These are phyloP conservation scores for Atethmia centrago DNA, from an alignment of 2,888 invertebrate species.

Conservation along the genomic window DNA sequence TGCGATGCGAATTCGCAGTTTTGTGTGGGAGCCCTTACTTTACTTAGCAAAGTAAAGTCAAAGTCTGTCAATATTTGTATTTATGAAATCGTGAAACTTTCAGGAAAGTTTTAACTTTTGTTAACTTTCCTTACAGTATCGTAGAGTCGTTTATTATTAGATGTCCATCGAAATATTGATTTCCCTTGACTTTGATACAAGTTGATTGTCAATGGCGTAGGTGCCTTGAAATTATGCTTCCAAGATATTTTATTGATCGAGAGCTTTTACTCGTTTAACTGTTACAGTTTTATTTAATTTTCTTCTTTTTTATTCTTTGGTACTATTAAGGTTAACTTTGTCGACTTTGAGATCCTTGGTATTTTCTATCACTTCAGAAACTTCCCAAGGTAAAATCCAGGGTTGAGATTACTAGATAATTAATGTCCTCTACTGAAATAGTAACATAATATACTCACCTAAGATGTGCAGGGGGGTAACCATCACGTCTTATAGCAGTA, in stretches of 20 bases:
- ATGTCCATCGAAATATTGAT: slow-evolving; percentile 41
- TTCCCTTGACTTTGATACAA: slow-evolving; percentile 29
- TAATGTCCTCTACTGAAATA: not conserved
- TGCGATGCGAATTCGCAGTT: too few species aligned
- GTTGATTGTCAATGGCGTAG: slow-evolving; percentile 18
- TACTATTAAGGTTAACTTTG: not conserved
- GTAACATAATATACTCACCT: not conserved
- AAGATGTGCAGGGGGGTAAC: not conserved
- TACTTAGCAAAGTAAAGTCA: too few species aligned
- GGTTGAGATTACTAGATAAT: too few species aligned
- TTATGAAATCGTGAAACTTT: too few species aligned
- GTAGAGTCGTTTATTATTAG: slow-evolving; percentile 7
- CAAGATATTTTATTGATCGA: not conserved
- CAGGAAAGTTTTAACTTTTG: too few species aligned
- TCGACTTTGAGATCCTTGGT: not conserved
- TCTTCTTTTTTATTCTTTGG: not conserved
- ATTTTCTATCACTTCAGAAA: not conserved
- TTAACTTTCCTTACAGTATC: not conserved
- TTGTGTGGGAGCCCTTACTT: too few species aligned
- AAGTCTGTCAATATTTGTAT: too few species aligned
- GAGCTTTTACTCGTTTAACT: too few species aligned
- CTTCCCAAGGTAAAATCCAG: not conserved
- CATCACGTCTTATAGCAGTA: too few species aligned
- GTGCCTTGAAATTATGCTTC: slow-evolving; percentile 26
- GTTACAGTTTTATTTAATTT: slow-evolving; percentile 3